phyloP scores from a whole-genome alignment of 2,888 invertebrate species.

The Blastobasis adustella region DNA sequence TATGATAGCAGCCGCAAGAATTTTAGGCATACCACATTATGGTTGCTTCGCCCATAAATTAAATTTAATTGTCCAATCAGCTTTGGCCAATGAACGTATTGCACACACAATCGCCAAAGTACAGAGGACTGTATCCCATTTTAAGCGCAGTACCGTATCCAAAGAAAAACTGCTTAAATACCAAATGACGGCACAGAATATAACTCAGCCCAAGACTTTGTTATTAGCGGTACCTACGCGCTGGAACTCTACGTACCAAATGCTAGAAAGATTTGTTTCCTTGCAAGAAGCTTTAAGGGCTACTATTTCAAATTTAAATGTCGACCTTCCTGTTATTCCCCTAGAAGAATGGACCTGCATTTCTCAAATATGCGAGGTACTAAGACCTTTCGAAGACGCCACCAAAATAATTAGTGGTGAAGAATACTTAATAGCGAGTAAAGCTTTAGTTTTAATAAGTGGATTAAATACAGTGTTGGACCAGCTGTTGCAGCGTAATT shows the following conservation, averaged over 20 bases:
- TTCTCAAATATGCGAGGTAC: too few species aligned
- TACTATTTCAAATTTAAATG: constrained; percentile 6
- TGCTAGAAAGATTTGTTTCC: not conserved
- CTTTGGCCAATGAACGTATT: not conserved
- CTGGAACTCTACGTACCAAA: not conserved
- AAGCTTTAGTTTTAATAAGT: constrained; percentile 4
- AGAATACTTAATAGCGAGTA: constrained; percentile 7
- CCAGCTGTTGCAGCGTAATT: not conserved
- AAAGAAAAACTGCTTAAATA: not conserved
- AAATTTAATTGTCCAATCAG: not conserved
- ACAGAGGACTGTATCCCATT: not conserved
- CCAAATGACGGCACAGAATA: not conserved
- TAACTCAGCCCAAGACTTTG: not conserved
- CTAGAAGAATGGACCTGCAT: constrained; percentile 6
- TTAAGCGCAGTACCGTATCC: not conserved
- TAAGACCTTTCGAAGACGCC: too few species aligned
- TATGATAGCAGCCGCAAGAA: not conserved
- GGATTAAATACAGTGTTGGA: not conserved
- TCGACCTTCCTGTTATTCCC: constrained; percentile 5
- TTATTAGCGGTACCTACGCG: not conserved
- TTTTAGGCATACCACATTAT: not conserved
- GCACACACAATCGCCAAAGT: not conserved
- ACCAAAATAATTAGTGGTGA: not conserved
- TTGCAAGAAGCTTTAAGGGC: not conserved
- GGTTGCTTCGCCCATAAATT: not conserved